A percentile compares a stretch with the other conserved stretches of the same genome.
phyloP scores from a whole-genome alignment of 2,113 vertebrate genomes.

The Accipiter cooperii region DNA sequence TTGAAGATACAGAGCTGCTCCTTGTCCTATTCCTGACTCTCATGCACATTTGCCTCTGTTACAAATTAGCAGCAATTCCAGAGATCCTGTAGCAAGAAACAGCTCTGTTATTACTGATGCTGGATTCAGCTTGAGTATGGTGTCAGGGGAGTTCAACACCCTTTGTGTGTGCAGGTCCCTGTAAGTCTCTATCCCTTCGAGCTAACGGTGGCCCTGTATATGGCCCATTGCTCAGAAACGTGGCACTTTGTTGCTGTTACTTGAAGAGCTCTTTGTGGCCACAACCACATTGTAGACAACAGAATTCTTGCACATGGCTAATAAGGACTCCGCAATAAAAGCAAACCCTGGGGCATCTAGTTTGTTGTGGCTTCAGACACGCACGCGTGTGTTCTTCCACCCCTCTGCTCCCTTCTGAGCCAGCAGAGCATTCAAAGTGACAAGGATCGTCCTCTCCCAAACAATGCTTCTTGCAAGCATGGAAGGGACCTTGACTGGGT shows the following conservation, averaged over 20 bases:
- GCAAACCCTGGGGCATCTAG: slow-evolving; percentile 16
- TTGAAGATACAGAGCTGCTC: not conserved
- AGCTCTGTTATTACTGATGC: not conserved
- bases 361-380: slow-evolving; percentile 7
- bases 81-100: not conserved
- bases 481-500: not conserved
- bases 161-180: not conserved
- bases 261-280: not conserved
- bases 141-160: not conserved
- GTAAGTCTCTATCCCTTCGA: not conserved
- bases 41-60: not conserved
- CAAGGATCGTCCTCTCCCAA: slow-evolving; percentile 11
- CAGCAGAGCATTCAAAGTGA: slow-evolving; percentile 8
- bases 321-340: slow-evolving; percentile 20
- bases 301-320: slow-evolving; percentile 17
- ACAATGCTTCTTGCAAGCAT: not conserved
- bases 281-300: not conserved
- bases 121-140: not conserved
- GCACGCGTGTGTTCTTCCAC: not conserved
- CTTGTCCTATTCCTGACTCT: not conserved
- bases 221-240: not conserved
- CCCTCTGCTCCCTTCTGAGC: not conserved
- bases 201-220: not conserved
- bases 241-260: not conserved
- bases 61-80: not conserved